Conservation (phyloP, 2,888 invertebrate species). For the Drosophila ochracea region DNA sequence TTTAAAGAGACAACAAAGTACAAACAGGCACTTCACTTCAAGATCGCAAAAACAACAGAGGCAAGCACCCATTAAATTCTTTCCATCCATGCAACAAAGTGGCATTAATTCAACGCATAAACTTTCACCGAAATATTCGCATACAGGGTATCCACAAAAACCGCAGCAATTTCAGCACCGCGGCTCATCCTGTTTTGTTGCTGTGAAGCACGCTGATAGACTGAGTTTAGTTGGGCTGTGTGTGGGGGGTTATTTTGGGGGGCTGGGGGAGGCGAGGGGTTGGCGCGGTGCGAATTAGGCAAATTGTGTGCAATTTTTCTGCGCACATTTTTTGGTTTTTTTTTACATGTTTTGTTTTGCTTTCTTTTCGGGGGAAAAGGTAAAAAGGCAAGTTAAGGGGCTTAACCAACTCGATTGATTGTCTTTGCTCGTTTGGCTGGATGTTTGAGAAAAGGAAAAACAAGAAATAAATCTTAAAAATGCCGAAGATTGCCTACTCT, state of each 20-base stretch:
- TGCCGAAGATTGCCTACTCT: neutral
- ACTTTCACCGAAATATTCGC: neutral
- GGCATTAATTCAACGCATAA: neutral
- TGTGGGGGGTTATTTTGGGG: conserved; percentile 2
- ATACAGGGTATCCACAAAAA: conserved; percentile 40
- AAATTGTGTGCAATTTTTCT: conserved; percentile 79
- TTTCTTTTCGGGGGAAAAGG: conserved; percentile 2
- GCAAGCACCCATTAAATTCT: neutral
- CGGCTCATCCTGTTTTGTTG: conserved; percentile 68
- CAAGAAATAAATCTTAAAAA: neutral
- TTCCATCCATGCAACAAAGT: neutral
- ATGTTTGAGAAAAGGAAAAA: conserved; percentile 20
- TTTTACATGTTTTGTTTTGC: conserved; percentile 7
- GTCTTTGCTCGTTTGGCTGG: conserved; percentile 44
- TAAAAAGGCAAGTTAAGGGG: neutral
- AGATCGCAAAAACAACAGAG: neutral
- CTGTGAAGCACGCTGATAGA: neutral
- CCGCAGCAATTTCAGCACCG: conserved; percentile 67
- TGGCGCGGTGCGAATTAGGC: conserved; percentile 71
- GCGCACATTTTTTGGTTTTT: conserved; percentile 25
- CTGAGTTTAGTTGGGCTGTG: neutral
- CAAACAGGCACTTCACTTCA: neutral
- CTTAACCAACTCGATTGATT: conserved; percentile 47
- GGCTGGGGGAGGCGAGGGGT: conserved; percentile 1
- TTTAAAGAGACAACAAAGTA: neutral